Evolutionary conservation across 2,888 invertebrate species (phyloP).

Genomic region (Helicoverpa assulta): DNA sequence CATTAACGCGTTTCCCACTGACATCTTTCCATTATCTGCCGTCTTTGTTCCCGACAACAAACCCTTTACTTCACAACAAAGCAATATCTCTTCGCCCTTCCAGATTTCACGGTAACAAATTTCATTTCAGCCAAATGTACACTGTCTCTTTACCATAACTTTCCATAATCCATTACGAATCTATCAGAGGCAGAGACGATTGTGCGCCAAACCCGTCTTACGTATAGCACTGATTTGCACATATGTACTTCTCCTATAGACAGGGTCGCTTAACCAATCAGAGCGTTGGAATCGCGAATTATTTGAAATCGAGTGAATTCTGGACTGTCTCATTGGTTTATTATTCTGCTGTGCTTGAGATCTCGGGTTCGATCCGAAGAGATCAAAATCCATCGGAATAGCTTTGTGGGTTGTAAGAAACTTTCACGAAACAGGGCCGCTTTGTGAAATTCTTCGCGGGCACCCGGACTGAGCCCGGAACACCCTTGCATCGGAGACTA

Average conservation of each 20-base stretch:
- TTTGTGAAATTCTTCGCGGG: too few relatives aligned
- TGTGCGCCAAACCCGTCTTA: conserved; percentile 41
- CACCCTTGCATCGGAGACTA: too few relatives aligned
- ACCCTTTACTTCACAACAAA: conserved; percentile 12
- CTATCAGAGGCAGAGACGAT: conserved; percentile 53
- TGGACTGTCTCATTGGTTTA: background rate
- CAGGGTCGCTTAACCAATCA: conserved; percentile 46
- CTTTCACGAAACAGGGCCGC: too few relatives aligned
- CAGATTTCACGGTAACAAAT: conserved; percentile 43
- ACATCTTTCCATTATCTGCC: background rate
- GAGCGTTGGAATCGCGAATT: conserved; percentile 43
- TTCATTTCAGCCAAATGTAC: conserved; percentile 48
- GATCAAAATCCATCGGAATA: too few relatives aligned
- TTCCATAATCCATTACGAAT: conserved; percentile 61
- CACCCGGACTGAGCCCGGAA: too few relatives aligned
- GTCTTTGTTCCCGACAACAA: background rate
- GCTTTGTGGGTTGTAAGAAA: too few relatives aligned
- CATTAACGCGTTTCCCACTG: background rate
- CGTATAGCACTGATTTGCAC: conserved; percentile 53
- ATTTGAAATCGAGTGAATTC: conserved; percentile 44
- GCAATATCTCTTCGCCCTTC: conserved; percentile 29
- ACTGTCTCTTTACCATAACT: conserved; percentile 54
- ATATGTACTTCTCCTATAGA: conserved; percentile 39
- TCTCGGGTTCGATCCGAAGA: too few relatives aligned
- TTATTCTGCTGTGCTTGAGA: background rate